Percentiles rank a stretch among this genome's conserved stretches.
Evolutionary conservation across 1,140 invertebrate genomes (phyloP).

Genomic region (Vollenhovia emeryi): DNA sequence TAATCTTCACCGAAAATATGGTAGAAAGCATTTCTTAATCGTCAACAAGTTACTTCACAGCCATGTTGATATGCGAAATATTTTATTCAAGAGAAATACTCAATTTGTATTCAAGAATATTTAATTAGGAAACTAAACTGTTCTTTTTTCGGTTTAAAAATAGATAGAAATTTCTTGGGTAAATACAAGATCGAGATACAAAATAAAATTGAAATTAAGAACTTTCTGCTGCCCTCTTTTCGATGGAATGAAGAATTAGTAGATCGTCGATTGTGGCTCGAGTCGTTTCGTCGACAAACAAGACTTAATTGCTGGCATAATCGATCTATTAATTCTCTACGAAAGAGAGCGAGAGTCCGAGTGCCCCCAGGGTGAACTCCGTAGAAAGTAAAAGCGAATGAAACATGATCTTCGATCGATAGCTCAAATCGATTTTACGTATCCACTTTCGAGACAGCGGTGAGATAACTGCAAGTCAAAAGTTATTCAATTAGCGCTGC

Average conservation of each 20-base stretch:
- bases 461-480: constrained; percentile 33
- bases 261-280: neutral
- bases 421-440: constrained; percentile 73
- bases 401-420: constrained; percentile 64
- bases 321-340: constrained; percentile 48
- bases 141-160: neutral
- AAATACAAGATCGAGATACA: neutral
- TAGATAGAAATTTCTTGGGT: neutral
- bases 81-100: constrained; percentile 4
- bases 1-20: constrained; percentile 3
- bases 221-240: neutral
- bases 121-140: constrained; percentile 33
- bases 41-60: neutral
- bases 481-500: constrained; percentile 3
- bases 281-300: constrained; percentile 10
- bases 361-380: constrained; percentile 72
- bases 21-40: constrained; percentile 1
- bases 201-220: neutral
- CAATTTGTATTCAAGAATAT: constrained; percentile 39
- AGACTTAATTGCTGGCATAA: constrained; percentile 41
- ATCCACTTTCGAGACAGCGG: constrained; percentile 25
- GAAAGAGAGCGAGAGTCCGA: constrained; percentile 69
- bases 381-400: constrained; percentile 81
- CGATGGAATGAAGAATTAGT: neutral
- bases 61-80: neutral